Evolutionary conservation across 2,113 vertebrate species (phyloP).

Genomic region (Phoxinus phoxinus): DNA sequence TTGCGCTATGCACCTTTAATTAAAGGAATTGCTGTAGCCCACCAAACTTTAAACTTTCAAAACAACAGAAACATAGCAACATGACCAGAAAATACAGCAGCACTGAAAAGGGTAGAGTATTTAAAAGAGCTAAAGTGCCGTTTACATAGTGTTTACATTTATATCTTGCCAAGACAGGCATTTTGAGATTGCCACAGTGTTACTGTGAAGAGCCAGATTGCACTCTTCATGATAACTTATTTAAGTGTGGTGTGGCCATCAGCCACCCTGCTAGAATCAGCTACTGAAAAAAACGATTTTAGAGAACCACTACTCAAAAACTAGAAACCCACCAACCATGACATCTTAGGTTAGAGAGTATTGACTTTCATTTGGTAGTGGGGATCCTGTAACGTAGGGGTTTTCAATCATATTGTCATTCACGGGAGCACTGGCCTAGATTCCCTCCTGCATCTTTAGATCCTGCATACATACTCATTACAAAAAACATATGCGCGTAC

Average conservation of each 20-base stretch:
- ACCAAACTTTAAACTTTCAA: no score
- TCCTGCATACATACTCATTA: constrained; percentile 18
- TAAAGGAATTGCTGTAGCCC: no score
- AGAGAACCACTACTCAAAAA: neutral
- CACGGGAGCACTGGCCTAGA: constrained; percentile 31
- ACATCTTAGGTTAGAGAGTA: constrained; percentile 1
- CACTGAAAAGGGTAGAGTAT: no score
- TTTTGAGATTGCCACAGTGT: neutral
- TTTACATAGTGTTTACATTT: neutral
- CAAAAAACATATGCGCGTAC: constrained; percentile 9
- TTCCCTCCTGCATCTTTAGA: constrained; percentile 30
- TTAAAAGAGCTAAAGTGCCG: neutral
- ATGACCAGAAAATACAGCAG: neutral
- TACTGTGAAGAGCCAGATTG: neutral
- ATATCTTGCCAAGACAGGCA: neutral
- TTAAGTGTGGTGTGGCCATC: neutral
- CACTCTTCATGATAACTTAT: neutral
- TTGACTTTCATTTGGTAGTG: neutral
- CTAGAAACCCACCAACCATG: neutral
- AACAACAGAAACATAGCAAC: neutral
- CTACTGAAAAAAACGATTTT: neutral
- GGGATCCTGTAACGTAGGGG: neutral
- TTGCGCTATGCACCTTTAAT: no score
- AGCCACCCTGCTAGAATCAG: neutral
- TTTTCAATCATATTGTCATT: constrained; percentile 41